Evolutionary conservation across 2,888 invertebrate species (phyloP), one percentile per base, ranked within the genome.

Genomic region (Drosophila pseudotalamancana): DNA sequence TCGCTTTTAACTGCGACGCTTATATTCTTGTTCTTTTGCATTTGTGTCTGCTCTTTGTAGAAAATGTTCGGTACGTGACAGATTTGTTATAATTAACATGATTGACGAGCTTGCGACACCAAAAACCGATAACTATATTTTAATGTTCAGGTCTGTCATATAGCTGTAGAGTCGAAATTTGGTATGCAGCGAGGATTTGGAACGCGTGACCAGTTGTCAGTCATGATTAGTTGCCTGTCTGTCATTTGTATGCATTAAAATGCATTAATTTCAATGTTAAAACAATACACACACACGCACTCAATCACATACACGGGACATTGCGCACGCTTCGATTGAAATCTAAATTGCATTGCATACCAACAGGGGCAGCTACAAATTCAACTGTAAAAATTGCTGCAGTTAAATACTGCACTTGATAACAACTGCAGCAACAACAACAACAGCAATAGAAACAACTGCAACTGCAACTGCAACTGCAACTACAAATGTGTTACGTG

Each of bases 351-450:
- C 78, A 81, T 78, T 72, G 77, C 68, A 79, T 60, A 49, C 72
- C 74, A 53, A 50, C 39, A 34, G 68, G 54, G 50, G 62, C 69
- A 59, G 65, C 79, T 66, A 80, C 80, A 80, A 77, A 77, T 77
- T 71, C 78, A 78, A 78, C 82, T 78, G 78, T 74, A 78, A 78
- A 81, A 81, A 81, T 81, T 78, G 78, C 80, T 77, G 80, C 77
- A 77, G 77, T 80, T 77, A 77, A 77, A 77, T 77, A 68, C 77
- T 77, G 77, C 81, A 77, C 80, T 77, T 80, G 81, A 81, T 77
- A 77, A 77, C 77, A 80, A 80, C 80, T 46, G 50, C 54, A 66
- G 27, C 46, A 39, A 27, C 53, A 23, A 35, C 27, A 23, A n/a
- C n/a, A 53, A 16, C 32, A 35, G 19, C 50, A 39, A 16, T 25